These are phyloP conservation scores for Coreoperca whiteheadi DNA, from an alignment of 2,113 vertebrate species.

Conservation along the genomic window DNA sequence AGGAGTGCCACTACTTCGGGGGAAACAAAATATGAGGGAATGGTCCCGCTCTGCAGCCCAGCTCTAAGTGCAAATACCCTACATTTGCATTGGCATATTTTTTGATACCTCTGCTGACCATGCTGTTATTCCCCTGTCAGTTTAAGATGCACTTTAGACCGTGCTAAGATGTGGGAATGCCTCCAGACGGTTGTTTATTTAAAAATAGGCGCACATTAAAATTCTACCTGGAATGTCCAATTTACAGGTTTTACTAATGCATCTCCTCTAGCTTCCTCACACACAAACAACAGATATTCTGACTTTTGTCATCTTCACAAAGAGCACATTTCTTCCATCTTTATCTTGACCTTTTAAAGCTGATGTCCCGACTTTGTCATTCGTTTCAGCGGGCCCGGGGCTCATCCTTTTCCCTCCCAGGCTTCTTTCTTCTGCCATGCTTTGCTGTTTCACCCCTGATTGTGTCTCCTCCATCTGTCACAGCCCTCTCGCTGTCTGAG, in stretches of 20 bases:
- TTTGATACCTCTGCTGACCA: background rate
- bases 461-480: slow-evolving; percentile 70
- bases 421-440: slow-evolving; percentile 39
- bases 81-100: slow-evolving; percentile 21
- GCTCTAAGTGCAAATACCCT: slow-evolving; percentile 3
- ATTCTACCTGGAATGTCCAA: background rate
- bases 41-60: slow-evolving; percentile 3
- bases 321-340: background rate
- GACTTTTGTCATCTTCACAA: slow-evolving; percentile 32
- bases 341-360: slow-evolving; percentile 56
- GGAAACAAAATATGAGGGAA: slow-evolving; percentile 15
- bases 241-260: background rate
- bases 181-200: slow-evolving; percentile 3
- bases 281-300: slow-evolving; percentile 6
- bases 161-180: background rate
- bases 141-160: background rate
- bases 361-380: slow-evolving; percentile 31
- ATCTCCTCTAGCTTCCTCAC: background rate
- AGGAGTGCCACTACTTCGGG: background rate
- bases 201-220: background rate
- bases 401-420: slow-evolving; percentile 28
- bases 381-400: background rate
- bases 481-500: slow-evolving; percentile 49
- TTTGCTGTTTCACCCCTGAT: slow-evolving; percentile 63
- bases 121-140: background rate